These are phyloP conservation scores for Zingel zingel DNA, from an alignment of 2,113 vertebrate species.

Conservation along the genomic window DNA sequence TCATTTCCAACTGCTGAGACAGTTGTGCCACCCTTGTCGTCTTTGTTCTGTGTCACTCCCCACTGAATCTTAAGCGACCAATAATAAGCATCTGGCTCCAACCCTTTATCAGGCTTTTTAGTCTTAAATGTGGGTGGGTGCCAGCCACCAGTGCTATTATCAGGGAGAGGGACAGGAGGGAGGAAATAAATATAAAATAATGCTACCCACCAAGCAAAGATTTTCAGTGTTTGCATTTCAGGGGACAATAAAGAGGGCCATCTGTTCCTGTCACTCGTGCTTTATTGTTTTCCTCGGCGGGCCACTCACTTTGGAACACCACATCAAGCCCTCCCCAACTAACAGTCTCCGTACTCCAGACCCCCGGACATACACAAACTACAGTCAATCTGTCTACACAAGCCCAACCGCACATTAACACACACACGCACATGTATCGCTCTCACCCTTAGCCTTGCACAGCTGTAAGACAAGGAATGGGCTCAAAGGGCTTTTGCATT, in stretches of 20 bases:
- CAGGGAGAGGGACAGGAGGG: slow-evolving; percentile 72
- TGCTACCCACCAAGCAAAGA: slow-evolving; percentile 79
- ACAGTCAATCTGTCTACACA: slow-evolving; percentile 48
- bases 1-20: slow-evolving; percentile 34
- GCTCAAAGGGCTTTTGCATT: slow-evolving; percentile 40
- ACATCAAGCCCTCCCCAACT: slow-evolving; percentile 63
- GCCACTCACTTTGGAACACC: slow-evolving; percentile 74
- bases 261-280: slow-evolving; percentile 85
- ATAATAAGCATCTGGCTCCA: slow-evolving; percentile 71
- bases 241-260: slow-evolving; percentile 85
- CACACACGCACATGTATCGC: slow-evolving; percentile 5
- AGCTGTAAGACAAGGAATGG: slow-evolving; percentile 62
- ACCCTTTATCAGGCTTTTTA: slow-evolving; percentile 67
- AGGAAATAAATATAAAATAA: slow-evolving; percentile 81
- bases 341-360: slow-evolving; percentile 39
- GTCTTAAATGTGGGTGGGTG: slow-evolving; percentile 76
- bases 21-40: slow-evolving; percentile 51
- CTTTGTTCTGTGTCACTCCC: slow-evolving; percentile 62
- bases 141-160: slow-evolving; percentile 75
- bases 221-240: slow-evolving; percentile 86
- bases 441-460: slow-evolving; percentile 47
- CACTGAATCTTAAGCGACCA: slow-evolving; percentile 68
- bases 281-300: slow-evolving; percentile 84
- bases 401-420: slow-evolving; percentile 29
- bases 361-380: slow-evolving; percentile 34